phyloP scores from a whole-genome alignment of 2,888 invertebrate species.

The Leptopilina syphax region DNA sequence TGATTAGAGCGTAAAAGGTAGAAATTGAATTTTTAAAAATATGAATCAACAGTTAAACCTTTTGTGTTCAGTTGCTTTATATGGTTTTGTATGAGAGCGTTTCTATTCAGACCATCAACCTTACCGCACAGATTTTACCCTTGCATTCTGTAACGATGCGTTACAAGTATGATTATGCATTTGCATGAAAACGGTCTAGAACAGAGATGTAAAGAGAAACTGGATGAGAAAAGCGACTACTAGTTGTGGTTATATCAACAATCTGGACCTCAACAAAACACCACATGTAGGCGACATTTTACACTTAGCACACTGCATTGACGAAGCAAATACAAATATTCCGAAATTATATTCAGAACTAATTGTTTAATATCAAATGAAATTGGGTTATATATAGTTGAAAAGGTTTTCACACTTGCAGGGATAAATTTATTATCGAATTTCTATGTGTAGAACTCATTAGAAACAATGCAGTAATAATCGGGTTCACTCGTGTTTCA shows the following conservation, averaged over 20 bases:
- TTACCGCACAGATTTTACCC: slow-evolving; percentile 8
- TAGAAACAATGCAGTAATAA: too few relatives aligned
- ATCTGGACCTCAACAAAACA: slow-evolving; percentile 60
- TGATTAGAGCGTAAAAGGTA: background rate
- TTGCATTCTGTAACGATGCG: slow-evolving; percentile 20
- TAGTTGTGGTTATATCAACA: slow-evolving; percentile 58
- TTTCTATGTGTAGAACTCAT: too few relatives aligned
- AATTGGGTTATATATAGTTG: background rate
- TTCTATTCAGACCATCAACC: slow-evolving; percentile 1
- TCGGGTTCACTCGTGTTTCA: too few relatives aligned
- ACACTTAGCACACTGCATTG: slow-evolving; percentile 57
- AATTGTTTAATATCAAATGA: slow-evolving; percentile 2
- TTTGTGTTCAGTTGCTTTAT: slow-evolving; percentile 18
- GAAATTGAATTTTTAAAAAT: background rate
- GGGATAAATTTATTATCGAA: too few relatives aligned
- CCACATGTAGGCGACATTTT: slow-evolving; percentile 65
- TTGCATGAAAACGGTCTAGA: slow-evolving; percentile 30
- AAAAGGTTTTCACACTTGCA: too few relatives aligned
- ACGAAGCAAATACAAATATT: slow-evolving; percentile 42
- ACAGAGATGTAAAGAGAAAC: slow-evolving; percentile 4
- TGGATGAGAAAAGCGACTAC: background rate
- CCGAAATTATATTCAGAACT: background rate
- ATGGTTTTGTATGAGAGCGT: background rate
- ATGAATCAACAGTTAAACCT: background rate
- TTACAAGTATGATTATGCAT: slow-evolving; percentile 20